Evolutionary conservation across 1,140 invertebrate genomes (phyloP), one percentile per base, ranked within the genome.

Genomic region (Gryllus bimaculatus): DNA sequence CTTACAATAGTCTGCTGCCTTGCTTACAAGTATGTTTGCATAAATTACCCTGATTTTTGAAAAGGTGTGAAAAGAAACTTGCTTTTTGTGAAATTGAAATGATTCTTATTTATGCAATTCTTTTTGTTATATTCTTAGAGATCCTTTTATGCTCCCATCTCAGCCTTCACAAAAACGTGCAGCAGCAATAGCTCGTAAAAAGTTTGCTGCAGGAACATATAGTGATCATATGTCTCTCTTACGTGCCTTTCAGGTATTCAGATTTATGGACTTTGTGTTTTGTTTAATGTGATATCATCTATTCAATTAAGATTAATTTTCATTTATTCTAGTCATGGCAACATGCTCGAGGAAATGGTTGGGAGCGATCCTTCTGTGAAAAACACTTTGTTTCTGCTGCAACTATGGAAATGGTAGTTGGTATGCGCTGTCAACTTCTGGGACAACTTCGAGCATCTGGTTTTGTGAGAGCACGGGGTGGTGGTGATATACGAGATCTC

Each of bases 201-300:
- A 92, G 80, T 91, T 98, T 80, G 89, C 94, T 0, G 89, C 91
- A 4, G 91, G 90, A 75, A 92, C 94, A 12, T 93, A 90, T 81
- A 98, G 96, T 81, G 98, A 99, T 87, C 97, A 99, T 84, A 93
- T 99, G 89, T 89, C 92, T 8, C 87, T 98, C 49, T 86, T 99
- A 8, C 88, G 94, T 83, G 91, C 94, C 0, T 98, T 97, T 85
- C 93, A 97, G 88, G 91, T 92, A 82, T 93, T 39, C 26, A 39
- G 1, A 39, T 39, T 39, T 39, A 39, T 39, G 26, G 26, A 39
- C 26, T 39, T 39, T 5, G 5, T 39, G 5, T 39, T 39, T 39
- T 39, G 26, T 39, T 39, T 39, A 39, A 39, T 39, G 26, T 39
- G 26, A 39, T 39, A 39, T 39, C 83, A 81, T 81, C 26, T 39